Conservation (phyloP, 2,888 invertebrate genomes). For the Globia sparganii region DNA sequence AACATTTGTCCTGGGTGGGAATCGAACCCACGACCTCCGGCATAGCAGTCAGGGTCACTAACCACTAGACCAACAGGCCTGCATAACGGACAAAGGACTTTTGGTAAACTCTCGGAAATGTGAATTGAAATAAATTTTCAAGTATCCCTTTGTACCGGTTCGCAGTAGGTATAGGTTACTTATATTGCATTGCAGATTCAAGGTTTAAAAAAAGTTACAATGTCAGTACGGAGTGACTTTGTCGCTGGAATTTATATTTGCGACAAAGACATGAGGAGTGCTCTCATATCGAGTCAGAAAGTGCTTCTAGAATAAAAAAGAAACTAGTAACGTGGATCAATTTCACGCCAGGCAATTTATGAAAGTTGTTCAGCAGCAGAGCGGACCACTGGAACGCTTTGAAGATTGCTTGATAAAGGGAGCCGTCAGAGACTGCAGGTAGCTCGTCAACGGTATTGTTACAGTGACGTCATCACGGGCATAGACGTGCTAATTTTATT, state of each 20-base stretch:
- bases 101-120: too few species aligned
- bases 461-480: neutral
- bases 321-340: neutral
- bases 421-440: neutral
- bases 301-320: too few species aligned
- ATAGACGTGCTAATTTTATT: neutral
- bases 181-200: neutral
- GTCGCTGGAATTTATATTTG: neutral
- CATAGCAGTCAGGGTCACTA: too few species aligned
- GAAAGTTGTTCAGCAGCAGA: neutral
- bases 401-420: neutral
- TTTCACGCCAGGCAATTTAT: neutral
- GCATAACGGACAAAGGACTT: too few species aligned
- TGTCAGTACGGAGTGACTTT: neutral
- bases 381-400: neutral
- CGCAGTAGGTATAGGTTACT: too few species aligned
- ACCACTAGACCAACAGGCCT: too few species aligned
- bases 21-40: too few species aligned
- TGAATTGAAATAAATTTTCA: too few species aligned
- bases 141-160: neutral
- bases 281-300: too few species aligned
- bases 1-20: too few species aligned
- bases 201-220: neutral
- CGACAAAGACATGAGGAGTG: neutral
- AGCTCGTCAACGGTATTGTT: constrained; percentile 3